These are phyloP conservation scores for Rosalia funebris DNA, from an alignment of 2,888 invertebrate genomes.

Conservation along the genomic window DNA sequence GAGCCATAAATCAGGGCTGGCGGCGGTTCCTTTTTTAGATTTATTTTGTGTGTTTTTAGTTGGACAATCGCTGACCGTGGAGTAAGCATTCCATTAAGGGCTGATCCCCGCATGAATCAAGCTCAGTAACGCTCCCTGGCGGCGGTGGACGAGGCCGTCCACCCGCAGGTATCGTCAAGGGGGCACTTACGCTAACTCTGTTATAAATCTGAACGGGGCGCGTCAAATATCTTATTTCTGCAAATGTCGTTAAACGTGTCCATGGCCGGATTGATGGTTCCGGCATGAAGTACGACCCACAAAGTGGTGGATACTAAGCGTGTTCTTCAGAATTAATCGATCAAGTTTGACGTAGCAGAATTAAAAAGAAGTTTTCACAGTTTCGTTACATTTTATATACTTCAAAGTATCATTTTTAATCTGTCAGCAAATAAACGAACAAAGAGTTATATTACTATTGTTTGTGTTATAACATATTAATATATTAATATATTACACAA, in stretches of 20 bases:
- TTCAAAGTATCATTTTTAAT: too few species aligned
- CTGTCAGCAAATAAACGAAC: too few species aligned
- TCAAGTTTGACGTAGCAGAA: too few species aligned
- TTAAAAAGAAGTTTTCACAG: too few species aligned
- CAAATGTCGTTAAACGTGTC: conserved; percentile 30
- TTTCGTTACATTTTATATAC: too few species aligned
- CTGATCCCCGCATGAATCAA: conserved; percentile 61
- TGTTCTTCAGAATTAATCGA: too few species aligned
- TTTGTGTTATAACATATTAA: too few species aligned
- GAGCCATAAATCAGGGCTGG: conserved; percentile 39
- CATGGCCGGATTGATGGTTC: conserved; percentile 24
- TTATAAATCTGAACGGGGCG: conserved; percentile 55
- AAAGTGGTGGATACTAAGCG: too few species aligned
- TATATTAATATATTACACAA: too few species aligned
- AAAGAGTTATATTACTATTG: too few species aligned
- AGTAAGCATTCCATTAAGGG: conserved; percentile 62
- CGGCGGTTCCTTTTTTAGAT: conserved; percentile 49
- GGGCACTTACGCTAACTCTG: conserved; percentile 59
- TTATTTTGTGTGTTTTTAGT: conserved; percentile 54
- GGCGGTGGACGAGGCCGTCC: conserved; percentile 39
- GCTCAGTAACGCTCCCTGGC: conserved; percentile 53
- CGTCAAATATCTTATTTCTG: conserved; percentile 45
- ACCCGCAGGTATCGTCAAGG: conserved; percentile 59
- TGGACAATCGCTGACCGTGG: conserved; percentile 60
- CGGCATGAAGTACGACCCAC: too few species aligned